A percentile compares a stretch with the other conserved stretches of the same genome.
phyloP scores from a whole-genome alignment of 1,140 invertebrate genomes.

The Heliconius hewitsoni region DNA sequence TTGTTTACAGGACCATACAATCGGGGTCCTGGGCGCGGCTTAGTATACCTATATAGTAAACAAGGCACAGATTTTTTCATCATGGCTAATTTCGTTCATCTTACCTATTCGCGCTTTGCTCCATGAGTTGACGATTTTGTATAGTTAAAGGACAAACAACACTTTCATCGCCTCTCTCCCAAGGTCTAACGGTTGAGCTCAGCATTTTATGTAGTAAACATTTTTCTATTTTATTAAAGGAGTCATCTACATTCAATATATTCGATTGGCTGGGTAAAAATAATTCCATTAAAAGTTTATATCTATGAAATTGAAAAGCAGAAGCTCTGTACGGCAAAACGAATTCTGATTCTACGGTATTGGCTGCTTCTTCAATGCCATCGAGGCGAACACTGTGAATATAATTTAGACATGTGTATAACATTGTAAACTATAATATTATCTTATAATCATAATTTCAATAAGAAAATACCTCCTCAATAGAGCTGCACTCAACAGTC shows the following conservation, averaged over 20 bases:
- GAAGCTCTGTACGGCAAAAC: slow-evolving; percentile 82
- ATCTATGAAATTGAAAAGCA: slow-evolving; percentile 83
- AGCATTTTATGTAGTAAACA: slow-evolving; percentile 83
- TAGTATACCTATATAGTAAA: too few relatives aligned
- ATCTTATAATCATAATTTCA: not conserved
- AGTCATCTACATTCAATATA: slow-evolving; percentile 70
- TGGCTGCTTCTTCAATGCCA: slow-evolving; percentile 81
- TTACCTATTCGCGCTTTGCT: slow-evolving; percentile 55
- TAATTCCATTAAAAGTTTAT: slow-evolving; percentile 82
- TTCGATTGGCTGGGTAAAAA: slow-evolving; percentile 81
- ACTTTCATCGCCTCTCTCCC: slow-evolving; percentile 79
- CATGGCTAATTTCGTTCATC: not conserved
- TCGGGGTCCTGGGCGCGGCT: too few relatives aligned
- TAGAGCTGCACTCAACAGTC: slow-evolving; percentile 77
- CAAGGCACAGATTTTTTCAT: too few relatives aligned
- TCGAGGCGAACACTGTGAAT: slow-evolving; percentile 83
- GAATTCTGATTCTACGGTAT: slow-evolving; percentile 71
- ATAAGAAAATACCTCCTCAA: slow-evolving; percentile 78
- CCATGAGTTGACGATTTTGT: slow-evolving; percentile 51
- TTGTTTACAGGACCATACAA: too few relatives aligned
- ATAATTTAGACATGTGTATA: not conserved
- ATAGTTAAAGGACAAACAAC: slow-evolving; percentile 74
- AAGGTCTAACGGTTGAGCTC: slow-evolving; percentile 82
- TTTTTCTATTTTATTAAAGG: slow-evolving; percentile 77
- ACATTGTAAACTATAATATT: not conserved